These are phyloP conservation scores for Panthera uncia DNA, from an alignment of 2,113 vertebrate species.

Conservation along the genomic window DNA sequence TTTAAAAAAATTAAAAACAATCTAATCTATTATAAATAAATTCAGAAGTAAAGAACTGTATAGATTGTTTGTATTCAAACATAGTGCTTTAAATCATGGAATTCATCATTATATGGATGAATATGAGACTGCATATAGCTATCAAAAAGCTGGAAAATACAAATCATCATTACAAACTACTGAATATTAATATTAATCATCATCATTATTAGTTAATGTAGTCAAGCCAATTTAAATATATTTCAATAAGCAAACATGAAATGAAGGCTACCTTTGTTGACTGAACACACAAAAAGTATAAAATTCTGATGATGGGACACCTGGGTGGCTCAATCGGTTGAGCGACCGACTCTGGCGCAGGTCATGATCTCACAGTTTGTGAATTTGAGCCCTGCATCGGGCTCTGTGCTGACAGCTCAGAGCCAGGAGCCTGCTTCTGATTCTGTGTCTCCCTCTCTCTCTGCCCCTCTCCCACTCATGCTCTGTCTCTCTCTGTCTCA, in stretches of 20 bases:
- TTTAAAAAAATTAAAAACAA: background rate
- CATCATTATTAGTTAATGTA: background rate
- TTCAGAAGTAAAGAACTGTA: background rate
- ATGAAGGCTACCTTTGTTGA: background rate
- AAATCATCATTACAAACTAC: background rate
- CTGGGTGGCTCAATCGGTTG: no score
- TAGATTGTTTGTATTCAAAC: background rate
- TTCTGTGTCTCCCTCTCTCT: no score
- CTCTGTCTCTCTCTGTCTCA: no score
- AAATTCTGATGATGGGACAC: background rate
- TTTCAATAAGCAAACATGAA: background rate
- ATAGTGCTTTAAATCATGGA: background rate
- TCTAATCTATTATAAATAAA: slow-evolving; percentile 39
- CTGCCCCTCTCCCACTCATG: no score
- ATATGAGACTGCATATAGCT: background rate
- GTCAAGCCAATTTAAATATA: background rate
- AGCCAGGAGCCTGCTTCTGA: no score
- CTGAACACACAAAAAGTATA: background rate
- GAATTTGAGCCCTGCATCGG: no score
- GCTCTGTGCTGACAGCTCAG: no score
- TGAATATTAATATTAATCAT: background rate
- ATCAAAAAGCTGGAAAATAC: background rate
- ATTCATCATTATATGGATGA: background rate
- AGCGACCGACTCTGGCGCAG: no score
- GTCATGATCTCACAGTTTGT: no score